Evolutionary conservation across 2,797 vertebrate species (phyloP), one percentile per base, ranked within the genome.

Genomic region (Anabacerthia variegaticeps): DNA sequence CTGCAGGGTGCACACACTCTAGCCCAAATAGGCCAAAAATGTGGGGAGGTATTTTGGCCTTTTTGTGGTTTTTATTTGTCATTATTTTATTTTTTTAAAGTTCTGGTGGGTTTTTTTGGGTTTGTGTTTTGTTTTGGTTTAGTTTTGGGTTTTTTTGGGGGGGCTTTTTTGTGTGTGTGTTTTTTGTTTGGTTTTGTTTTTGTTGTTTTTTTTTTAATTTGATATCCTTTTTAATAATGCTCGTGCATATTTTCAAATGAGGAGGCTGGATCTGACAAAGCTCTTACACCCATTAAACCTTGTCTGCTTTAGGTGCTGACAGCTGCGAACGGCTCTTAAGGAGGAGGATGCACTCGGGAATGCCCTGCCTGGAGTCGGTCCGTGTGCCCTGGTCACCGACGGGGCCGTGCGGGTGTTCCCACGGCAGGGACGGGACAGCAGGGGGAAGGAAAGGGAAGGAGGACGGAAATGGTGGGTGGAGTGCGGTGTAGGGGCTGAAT

Each of bases 281-380:
- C 36, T 84, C 88, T 90, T 51, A 8, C 43, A 26, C 7, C 2
- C 32, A 6, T 52, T 71, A 63, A 32, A 87, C 43, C 36, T 3
- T 26, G 15, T 15, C 30, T 73, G 55, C 65, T 41, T 3, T 73
- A 46, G 73, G 55, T 41, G 48, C 63, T 34, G 32, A 10, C 67
- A 81, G 80, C 80, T 66, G 51, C 30, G 59, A 3, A 16, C 2
- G 61, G 55, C 72, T 61, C 34, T 83, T 56, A 49, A 41, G 1
- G 17, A 63, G 24, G 24, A 32, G 63, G 44, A 7, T 10, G 66
- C 4, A 0, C 4, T 11, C 1, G 1, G 61, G 15, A 13, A 14
- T 0, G 18, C 18, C 11, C 28, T 37, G 22, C 18, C 6, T 0
- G 2, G 22, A n/a, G 15, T 2, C 3, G 0, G 2, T 24, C 73